Base-by-base conservation (phyloP, 2,888 invertebrate species). In the Rhogogaster chlorosoma region DNA sequence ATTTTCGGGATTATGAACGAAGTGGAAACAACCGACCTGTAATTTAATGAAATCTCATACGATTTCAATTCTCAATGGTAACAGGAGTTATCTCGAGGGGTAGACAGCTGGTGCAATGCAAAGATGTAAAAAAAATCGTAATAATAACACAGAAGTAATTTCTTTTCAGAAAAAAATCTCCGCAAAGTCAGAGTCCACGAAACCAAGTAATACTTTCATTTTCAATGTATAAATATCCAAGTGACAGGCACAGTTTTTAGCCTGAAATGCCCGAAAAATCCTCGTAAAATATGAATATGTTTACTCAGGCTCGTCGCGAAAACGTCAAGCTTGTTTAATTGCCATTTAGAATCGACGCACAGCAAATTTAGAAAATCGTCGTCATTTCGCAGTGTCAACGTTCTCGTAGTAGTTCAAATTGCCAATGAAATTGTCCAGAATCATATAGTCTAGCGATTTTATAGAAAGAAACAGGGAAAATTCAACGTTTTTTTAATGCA, bases 141-240 rank as follows among this genome's bases (percentile, higher is more conserved):
- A 64, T 32, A 64, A 32, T 32, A 64, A 26, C 29, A 29, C 64
- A 29, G 64, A 5, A 26, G 12, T 42, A 71, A 32, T 36, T 36
- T 32, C 32, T 42, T 22, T 36, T 22, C 0, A 71, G n/a, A 71
- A 1, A 0, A 70, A 38, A 26, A 22, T 6, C 18, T 38, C 36
- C 38, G 38, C 6, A 38, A 38, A 36, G 7, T n/a, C 7, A 7
- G 2, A 71, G 7, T 71, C 22, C 36, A 71, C 38, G n/a, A 9
- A 36, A n/a, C 10, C 26, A n/a, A 18, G 71, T n/a, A 71, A 71
- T n/a, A 71, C n/a, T 71, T 22, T 38, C 38, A 10, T 6, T 38
- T 71, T n/a, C 71, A 71, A 38, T 36, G 38, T 71, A n/a, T 38
- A n/a, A n/a, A 38, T 71, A 32, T 32, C 67, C 67, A 70, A 70